phyloP scores from a whole-genome alignment of 2,888 invertebrate species.

The Lysandra coridon region DNA sequence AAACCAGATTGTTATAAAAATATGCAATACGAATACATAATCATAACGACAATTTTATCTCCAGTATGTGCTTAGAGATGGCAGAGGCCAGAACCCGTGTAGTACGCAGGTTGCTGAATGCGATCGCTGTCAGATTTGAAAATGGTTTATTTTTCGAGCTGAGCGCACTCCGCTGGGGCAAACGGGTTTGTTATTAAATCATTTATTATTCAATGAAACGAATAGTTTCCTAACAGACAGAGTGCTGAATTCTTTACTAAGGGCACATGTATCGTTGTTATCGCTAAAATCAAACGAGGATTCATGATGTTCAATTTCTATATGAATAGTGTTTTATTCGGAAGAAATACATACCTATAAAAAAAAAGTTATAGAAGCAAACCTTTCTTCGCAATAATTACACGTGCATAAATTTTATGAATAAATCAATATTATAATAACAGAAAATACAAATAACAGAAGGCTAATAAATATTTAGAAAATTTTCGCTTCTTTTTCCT shows the following conservation, averaged over 20 bases:
- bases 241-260: slow-evolving; percentile 35
- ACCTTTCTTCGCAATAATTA: too few relatives aligned
- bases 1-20: too few relatives aligned
- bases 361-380: neutral
- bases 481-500: too few relatives aligned
- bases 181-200: slow-evolving; percentile 79
- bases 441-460: too few relatives aligned
- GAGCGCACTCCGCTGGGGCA: slow-evolving; percentile 68
- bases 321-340: neutral
- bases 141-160: slow-evolving; percentile 75
- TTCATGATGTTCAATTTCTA: neutral
- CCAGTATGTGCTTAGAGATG: too few relatives aligned
- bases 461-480: too few relatives aligned
- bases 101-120: slow-evolving; percentile 45
- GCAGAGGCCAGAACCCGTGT: neutral
- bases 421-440: too few relatives aligned
- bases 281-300: slow-evolving; percentile 36
- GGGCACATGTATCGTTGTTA: slow-evolving; percentile 37
- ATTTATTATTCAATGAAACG: slow-evolving; percentile 79
- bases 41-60: too few relatives aligned
- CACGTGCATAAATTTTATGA: too few relatives aligned
- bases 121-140: slow-evolving; percentile 64
- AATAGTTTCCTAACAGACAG: slow-evolving; percentile 70
- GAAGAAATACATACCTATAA: neutral
- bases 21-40: too few relatives aligned